Evolutionary conservation across 1,140 invertebrate genomes (phyloP).

Genomic region (Sarcophaga peregrina): DNA sequence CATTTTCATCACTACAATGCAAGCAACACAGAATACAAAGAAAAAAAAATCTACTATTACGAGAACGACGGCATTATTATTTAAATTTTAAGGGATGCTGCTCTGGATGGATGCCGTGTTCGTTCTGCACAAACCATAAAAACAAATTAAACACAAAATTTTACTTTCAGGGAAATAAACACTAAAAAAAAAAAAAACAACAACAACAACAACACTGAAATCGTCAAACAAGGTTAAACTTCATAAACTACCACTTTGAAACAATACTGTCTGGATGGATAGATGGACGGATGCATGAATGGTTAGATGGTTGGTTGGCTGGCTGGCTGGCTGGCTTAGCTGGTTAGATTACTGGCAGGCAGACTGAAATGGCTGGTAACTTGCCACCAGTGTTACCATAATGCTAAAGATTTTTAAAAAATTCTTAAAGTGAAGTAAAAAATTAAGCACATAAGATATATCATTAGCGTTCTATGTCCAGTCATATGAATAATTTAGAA

Average conservation of each 20-base stretch:
- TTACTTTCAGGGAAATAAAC: slow-evolving; percentile 18
- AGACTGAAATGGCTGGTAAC: neutral
- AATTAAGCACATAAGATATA: no score
- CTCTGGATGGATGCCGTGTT: neutral
- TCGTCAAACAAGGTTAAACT: slow-evolving; percentile 33
- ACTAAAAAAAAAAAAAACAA: neutral
- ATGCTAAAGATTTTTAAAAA: no score
- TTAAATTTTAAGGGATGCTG: slow-evolving; percentile 18
- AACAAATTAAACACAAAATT: slow-evolving; percentile 29
- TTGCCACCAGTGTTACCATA: no score
- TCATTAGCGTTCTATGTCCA: no score
- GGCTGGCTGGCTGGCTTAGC: neutral
- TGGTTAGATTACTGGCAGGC: neutral
- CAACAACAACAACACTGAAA: no score
- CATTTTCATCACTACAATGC: neutral
- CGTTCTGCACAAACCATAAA: slow-evolving; percentile 1
- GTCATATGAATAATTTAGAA: no score
- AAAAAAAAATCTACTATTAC: slow-evolving; percentile 1
- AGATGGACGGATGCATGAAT: neutral
- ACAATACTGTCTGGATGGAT: slow-evolving; percentile 40
- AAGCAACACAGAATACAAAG: neutral
- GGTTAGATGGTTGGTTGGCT: neutral
- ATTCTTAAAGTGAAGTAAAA: no score
- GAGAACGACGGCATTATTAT: neutral
- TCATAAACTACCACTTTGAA: slow-evolving; percentile 35